Evolutionary conservation across 2,797 vertebrate genomes (phyloP).

Genomic region (Etheostoma nigrum): DNA sequence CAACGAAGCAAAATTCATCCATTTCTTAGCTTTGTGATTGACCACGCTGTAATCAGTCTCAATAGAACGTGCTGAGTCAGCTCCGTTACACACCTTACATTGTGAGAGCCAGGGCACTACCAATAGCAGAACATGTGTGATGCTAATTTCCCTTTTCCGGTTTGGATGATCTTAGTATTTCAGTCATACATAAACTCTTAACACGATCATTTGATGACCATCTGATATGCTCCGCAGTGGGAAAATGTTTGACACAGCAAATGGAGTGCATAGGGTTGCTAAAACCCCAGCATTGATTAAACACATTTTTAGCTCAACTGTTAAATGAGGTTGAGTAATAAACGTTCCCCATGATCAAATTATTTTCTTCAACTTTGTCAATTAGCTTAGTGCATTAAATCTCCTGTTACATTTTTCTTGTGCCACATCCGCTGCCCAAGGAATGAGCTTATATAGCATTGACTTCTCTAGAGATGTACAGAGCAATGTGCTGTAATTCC

Average conservation of each 20-base stretch:
- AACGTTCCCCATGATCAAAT: conserved; percentile 15
- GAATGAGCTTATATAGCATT: conserved; percentile 9
- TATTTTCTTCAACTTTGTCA: neutral
- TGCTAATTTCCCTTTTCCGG: conserved; percentile 53
- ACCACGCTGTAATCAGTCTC: conserved; percentile 59
- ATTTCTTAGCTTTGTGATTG: conserved; percentile 44
- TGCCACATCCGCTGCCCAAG: neutral
- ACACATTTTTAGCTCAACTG: conserved; percentile 26
- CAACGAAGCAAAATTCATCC: conserved; percentile 29
- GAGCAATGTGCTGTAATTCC: conserved; percentile 40
- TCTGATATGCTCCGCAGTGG: conserved; percentile 29
- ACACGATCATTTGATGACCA: conserved; percentile 48
- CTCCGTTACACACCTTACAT: conserved; percentile 55
- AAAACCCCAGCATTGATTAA: conserved; percentile 48
- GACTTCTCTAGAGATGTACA: conserved; percentile 23
- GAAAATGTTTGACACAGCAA: conserved; percentile 45
- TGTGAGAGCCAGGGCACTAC: conserved; percentile 38
- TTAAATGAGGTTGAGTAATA: conserved; percentile 45
- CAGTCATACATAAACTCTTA: conserved; percentile 29
- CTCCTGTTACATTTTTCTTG: conserved; percentile 6
- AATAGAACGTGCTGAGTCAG: conserved; percentile 57
- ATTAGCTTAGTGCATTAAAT: conserved; percentile 11
- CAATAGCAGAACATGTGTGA: conserved; percentile 57
- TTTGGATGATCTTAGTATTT: conserved; percentile 34
- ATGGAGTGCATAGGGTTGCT: conserved; percentile 40